phyloP scores from a whole-genome alignment of 2,888 invertebrate genomes.

The Torymus aiolomorphi region DNA sequence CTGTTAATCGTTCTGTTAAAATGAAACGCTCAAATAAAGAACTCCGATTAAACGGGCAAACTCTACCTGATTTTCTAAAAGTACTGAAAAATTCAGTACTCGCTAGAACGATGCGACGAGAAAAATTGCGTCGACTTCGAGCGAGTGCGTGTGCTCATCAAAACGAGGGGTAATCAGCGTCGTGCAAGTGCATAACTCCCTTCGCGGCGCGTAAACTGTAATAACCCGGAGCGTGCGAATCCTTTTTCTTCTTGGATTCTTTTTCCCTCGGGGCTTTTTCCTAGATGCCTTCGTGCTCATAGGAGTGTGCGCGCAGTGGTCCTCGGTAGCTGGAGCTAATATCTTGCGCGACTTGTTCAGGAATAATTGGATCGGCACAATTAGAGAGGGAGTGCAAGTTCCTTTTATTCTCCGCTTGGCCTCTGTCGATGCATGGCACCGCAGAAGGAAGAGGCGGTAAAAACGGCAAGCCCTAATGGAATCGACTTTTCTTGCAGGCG shows the following conservation, averaged over 20 bases:
- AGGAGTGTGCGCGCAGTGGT: neutral
- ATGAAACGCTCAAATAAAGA: no score
- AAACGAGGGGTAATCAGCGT: no score
- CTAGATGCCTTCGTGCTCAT: neutral
- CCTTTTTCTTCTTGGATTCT: slow-evolving; percentile 7
- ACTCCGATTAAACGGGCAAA: no score
- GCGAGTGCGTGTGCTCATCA: no score
- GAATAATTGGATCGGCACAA: slow-evolving; percentile 69
- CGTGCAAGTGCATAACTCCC: neutral
- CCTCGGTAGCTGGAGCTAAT: slow-evolving; percentile 16
- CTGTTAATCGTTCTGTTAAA: no score
- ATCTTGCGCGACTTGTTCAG: slow-evolving; percentile 45
- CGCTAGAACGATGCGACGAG: no score
- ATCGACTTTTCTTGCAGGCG: slow-evolving; percentile 65
- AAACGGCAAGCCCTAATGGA: slow-evolving; percentile 63
- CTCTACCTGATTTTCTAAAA: no score
- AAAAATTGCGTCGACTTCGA: no score
- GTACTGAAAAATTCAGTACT: no score
- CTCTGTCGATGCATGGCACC: slow-evolving; percentile 37
- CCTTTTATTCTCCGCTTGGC: slow-evolving; percentile 53
- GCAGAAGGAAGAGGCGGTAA: slow-evolving; percentile 45
- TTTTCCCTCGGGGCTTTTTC: neutral
- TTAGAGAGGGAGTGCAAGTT: slow-evolving; percentile 59
- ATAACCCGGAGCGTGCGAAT: neutral
- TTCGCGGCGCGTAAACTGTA: neutral